Base-by-base conservation (phyloP, 2,888 invertebrate species). In the Lordiphosa fenestrarum region DNA sequence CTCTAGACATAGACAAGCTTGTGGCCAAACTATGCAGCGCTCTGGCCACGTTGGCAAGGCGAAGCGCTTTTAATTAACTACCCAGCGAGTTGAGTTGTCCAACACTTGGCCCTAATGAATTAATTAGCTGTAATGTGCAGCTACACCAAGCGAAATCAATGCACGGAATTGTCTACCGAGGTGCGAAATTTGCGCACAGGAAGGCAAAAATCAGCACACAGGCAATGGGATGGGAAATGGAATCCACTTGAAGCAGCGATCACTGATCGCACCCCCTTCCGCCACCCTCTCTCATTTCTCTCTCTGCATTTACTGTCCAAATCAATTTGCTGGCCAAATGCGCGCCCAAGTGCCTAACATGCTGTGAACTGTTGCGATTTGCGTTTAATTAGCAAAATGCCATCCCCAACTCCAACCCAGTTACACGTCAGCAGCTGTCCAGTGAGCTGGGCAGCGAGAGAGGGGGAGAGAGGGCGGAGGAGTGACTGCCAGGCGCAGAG, bases 381-480 rank as follows among this genome's bases (percentile, higher is more conserved):
- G 68, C 58, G 60, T 66, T 75, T 78, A 81, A 81, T 81, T 81
- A 81, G 78, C 64, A 48, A 62, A 61, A 54, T 37, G 62, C 42
- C 51, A 53, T 39, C 50, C 41, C 23, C 44, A 40, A 4, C 51
- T 37, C 9, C 25, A 7, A 35, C 44, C 23, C 7, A 53, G 9
- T 30, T 30, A 30, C 30, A 30, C 30, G 30, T 30, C 30, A 30
- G 30, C 30, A 30, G 30, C 30, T 30, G 30, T 30, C 53, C 61
- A 15, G 36, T 38, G 13, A n/a, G n/a, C n/a, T n/a, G n/a, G n/a
- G n/a, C n/a, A n/a, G n/a, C n/a, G n/a, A 42, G 21, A 10, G 10
- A 30, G 6, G 30, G 30, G 4, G 6, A 7, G 30, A 6, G 6
- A 7, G 6, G 15, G 33, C 2, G 6, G 2, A 2, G 12, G 38